These are phyloP conservation scores for Platerodrilus igneus DNA, from an alignment of 2,888 invertebrate species.

Conservation along the genomic window DNA sequence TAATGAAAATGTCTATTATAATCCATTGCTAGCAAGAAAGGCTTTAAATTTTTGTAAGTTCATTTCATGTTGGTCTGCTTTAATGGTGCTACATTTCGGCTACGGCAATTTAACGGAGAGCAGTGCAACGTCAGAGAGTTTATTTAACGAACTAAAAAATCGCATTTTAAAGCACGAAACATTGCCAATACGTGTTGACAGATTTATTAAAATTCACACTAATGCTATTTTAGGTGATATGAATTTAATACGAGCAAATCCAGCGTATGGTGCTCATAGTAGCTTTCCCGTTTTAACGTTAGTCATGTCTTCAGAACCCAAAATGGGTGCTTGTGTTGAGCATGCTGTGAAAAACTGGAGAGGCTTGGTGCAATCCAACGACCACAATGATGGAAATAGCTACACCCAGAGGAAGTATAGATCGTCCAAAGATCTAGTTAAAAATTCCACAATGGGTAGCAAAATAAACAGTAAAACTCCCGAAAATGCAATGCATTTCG, in stretches of 20 bases:
- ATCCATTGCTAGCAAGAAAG: conserved; percentile 2
- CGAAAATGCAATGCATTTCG: no score
- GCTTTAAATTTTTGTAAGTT: conserved; percentile 2
- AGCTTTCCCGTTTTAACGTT: no score
- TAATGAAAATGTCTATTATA: conserved; percentile 1
- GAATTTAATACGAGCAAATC: conserved; percentile 3
- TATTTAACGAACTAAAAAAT: conserved; percentile 7
- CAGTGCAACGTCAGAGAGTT: conserved; percentile 1
- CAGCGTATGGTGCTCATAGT: no score
- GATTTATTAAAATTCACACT: background rate
- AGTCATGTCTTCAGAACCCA: no score
- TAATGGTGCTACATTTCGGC: conserved; percentile 6
- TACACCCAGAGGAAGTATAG: no score
- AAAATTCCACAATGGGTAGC: no score
- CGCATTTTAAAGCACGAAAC: conserved; percentile 5
- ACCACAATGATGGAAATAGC: no score
- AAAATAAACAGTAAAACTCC: no score
- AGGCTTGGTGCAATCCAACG: no score
- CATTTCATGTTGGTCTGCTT: conserved; percentile 4
- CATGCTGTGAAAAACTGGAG: no score
- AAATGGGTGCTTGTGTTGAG: no score
- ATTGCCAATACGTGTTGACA: conserved; percentile 3
- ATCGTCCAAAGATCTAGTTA: no score
- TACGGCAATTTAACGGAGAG: conserved; percentile 3
- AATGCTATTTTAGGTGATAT: background rate